Base-by-base conservation (phyloP, 2,113 vertebrate species). In the Barnardius zonarius region DNA sequence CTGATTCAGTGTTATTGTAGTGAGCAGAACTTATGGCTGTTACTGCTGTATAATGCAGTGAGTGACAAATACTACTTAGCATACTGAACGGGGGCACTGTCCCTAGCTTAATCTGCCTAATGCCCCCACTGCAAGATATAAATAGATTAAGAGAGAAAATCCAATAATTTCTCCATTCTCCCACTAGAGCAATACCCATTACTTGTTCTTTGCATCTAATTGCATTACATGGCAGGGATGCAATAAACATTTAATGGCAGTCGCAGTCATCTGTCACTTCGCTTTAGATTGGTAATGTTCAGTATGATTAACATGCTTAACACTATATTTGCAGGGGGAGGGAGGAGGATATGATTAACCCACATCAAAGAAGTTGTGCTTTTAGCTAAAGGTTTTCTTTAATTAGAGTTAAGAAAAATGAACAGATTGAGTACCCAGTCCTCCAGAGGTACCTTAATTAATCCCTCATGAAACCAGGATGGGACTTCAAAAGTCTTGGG, bases 61-160 rank as follows among this genome's bases (percentile, higher is more conserved):
- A 97, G 93, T 97, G 97, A 96, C 95, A 98, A 96, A 94, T 73
- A 67, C 90, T 97, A 83, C 92, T 98, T 98, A 98, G 98, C 97
- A 97, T 97, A 90, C 92, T 52, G 94, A 94, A 91, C 62, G 48
- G 94, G 91, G 43, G 37, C 97, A 97, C 93, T 95, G 93, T 97
- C 95, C 95, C 96, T 63, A 77, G 96, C 93, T 97, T 98, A 98
- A 98, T 98, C 94, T 98, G 95, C 97, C 97, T 98, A 98, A 98
- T 98, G 97, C 96, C 97, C 97, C 97, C 96, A 90, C 94, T 98
- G 98, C 95, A 97, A 97, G 95, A 90, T 86, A 69, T 98, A 98
- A 98, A 98, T 97, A 98, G 98, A 98, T 98, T 98, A 98, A 96
- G 92, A 97, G 93, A 96, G 97, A 98, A 98, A 98, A 98, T 98